phyloP scores from a whole-genome alignment of 2,113 vertebrate species.

The Strigops habroptila region DNA sequence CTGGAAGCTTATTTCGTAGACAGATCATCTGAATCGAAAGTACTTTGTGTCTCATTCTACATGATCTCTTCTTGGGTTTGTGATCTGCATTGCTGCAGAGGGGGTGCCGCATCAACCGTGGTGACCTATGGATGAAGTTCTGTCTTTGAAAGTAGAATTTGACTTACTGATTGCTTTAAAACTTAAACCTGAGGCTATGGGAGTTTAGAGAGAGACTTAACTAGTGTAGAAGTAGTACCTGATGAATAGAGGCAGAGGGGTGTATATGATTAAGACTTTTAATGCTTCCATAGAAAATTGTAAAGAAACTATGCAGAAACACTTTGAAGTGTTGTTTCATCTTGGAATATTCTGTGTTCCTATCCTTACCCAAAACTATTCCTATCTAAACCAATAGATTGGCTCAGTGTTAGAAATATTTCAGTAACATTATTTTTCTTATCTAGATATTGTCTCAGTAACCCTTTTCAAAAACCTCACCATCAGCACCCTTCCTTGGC shows the following conservation, averaged over 20 bases:
- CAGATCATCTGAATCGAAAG: not conserved
- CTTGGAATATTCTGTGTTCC: not conserved
- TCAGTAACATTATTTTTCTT: not conserved
- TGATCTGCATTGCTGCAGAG: not conserved
- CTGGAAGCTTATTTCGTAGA: not conserved
- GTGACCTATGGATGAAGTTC: not conserved
- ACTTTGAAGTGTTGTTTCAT: not conserved
- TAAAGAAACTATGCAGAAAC: not conserved
- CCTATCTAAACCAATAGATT: not conserved
- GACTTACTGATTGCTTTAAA: not conserved
- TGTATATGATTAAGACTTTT: not conserved
- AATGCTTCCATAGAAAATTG: not conserved
- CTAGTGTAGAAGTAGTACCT: not conserved
- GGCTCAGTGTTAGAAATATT: not conserved
- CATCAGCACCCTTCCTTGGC: not conserved
- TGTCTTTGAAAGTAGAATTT: not conserved
- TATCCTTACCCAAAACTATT: not conserved
- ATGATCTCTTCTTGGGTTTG: not conserved
- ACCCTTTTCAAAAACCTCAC: not conserved
- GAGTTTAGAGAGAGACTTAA: not conserved
- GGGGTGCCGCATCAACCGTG: not conserved
- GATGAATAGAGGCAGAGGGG: not conserved
- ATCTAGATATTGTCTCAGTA: not conserved
- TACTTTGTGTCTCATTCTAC: not conserved
- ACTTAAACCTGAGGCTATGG: not conserved